phyloP scores from a whole-genome alignment of 1,140 invertebrate species.

The Trissolcus basalis region DNA sequence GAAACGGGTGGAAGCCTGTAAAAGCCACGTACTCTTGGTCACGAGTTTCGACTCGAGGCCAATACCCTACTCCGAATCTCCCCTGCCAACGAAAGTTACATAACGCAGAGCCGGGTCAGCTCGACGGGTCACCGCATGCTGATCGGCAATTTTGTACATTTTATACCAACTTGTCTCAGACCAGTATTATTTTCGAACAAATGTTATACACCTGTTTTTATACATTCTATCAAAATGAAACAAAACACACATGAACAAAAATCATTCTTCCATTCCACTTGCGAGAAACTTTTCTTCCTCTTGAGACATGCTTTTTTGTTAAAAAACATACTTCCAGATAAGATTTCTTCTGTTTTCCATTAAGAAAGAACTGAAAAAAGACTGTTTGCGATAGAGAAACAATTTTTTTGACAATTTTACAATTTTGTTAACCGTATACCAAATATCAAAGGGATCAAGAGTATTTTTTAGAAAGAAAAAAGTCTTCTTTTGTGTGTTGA shows the following conservation, averaged over 20 bases:
- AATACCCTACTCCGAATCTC: constrained; percentile 51
- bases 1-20: constrained; percentile 78
- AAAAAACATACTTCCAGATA: too few relatives aligned
- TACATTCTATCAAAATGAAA: too few relatives aligned
- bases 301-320: too few relatives aligned
- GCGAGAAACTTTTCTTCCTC: too few relatives aligned
- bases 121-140: constrained; percentile 64
- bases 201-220: not conserved
- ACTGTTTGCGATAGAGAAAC: too few relatives aligned
- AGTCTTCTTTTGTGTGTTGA: constrained; percentile 25
- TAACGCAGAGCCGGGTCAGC: constrained; percentile 69
- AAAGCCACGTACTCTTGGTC: constrained; percentile 77
- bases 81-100: constrained; percentile 62
- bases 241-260: too few relatives aligned
- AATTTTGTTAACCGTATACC: too few relatives aligned
- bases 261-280: too few relatives aligned
- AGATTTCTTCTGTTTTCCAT: too few relatives aligned
- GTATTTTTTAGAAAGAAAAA: constrained; percentile 22
- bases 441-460: too few relatives aligned
- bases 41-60: constrained; percentile 77
- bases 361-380: too few relatives aligned
- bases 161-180: constrained; percentile 8
- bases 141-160: constrained; percentile 53
- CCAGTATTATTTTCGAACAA: not conserved
- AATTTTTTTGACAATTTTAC: too few relatives aligned